Evolutionary conservation across 2,113 vertebrate genomes (phyloP).

Genomic region (Mungos mungo): DNA sequence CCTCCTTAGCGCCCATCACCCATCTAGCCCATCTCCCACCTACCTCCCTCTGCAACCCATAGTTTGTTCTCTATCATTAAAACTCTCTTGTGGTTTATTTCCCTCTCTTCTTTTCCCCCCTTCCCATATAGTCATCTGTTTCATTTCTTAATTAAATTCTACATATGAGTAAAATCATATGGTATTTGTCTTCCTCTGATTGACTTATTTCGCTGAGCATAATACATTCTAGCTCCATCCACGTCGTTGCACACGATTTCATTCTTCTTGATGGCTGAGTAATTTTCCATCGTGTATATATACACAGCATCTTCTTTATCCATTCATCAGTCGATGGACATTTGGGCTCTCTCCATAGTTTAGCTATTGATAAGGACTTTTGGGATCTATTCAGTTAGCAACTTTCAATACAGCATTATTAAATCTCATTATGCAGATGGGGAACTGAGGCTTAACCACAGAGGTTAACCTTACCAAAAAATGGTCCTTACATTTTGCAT

Average conservation of each 20-base stretch:
- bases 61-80: too few species aligned
- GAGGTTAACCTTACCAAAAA: not conserved
- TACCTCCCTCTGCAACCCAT: too few species aligned
- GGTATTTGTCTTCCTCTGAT: not conserved
- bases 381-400: not conserved
- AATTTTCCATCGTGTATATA: not conserved
- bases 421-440: not conserved
- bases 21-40: too few species aligned
- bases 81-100: too few species aligned
- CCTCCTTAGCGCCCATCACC: too few species aligned
- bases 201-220: not conserved
- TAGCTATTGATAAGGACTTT: not conserved
- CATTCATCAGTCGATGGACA: too few species aligned
- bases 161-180: not conserved
- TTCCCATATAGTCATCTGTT: not conserved
- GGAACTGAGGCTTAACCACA: constrained; percentile 17
- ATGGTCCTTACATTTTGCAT: not conserved
- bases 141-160: not conserved
- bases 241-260: not conserved
- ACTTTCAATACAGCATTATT: not conserved
- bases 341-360: too few species aligned
- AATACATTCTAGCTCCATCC: not conserved
- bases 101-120: too few species aligned
- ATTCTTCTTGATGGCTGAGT: not conserved
- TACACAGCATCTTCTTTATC: too few species aligned